Conservation (phyloP, 2,113 vertebrate genomes). For the Semicossyphus pulcher region DNA sequence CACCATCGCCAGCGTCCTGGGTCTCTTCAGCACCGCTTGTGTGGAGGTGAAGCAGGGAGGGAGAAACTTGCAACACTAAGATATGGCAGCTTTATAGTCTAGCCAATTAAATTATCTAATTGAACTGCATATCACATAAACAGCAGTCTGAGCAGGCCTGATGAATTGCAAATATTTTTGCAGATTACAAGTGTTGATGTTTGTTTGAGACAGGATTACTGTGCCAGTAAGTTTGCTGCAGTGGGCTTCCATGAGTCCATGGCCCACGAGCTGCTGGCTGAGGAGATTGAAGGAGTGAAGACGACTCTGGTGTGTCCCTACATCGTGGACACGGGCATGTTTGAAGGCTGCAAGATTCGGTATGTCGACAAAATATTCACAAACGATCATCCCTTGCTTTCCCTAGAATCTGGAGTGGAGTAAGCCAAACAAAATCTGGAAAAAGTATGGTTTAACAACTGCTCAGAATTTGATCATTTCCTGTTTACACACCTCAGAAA, state of each 20-base stretch:
- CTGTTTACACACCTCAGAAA: not conserved
- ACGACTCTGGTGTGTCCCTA: constrained; percentile 80
- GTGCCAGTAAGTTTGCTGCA: constrained; percentile 81
- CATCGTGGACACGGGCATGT: constrained; percentile 76
- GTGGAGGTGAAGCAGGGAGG: constrained; percentile 66
- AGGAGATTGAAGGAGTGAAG: constrained; percentile 76
- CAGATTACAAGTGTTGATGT: not conserved
- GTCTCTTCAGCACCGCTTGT: constrained; percentile 72
- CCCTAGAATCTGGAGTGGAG: not conserved
- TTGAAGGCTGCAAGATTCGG: constrained; percentile 75
- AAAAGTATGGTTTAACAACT: not conserved
- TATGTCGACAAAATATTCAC: constrained; percentile 25
- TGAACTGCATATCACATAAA: too few relatives aligned
- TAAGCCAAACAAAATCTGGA: not conserved
- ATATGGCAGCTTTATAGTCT: not conserved
- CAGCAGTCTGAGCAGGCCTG: too few relatives aligned
- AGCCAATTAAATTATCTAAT: too few relatives aligned
- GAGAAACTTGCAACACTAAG: not conserved
- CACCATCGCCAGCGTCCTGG: constrained; percentile 72
- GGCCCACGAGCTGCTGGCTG: constrained; percentile 77
- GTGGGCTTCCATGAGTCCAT: constrained; percentile 82
- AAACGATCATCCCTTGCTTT: too few relatives aligned
- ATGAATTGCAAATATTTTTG: too few relatives aligned
- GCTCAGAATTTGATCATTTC: not conserved
- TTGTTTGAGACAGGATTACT: constrained; percentile 75